Base-by-base conservation (phyloP, 2,888 invertebrate genomes). In the Callyntrura guangdongensis region DNA sequence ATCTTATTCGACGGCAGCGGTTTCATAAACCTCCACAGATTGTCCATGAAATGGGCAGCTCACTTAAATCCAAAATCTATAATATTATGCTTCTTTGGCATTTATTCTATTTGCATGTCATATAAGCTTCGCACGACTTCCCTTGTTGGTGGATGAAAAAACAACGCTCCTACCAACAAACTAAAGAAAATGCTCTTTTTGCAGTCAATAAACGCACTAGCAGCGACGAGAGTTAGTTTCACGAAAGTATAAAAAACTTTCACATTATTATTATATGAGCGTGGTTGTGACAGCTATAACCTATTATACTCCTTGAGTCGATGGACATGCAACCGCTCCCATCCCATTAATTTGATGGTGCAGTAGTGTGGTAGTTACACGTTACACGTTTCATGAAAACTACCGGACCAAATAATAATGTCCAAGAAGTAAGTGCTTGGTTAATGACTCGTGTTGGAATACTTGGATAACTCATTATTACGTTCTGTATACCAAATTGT, bases 1-100 rank as follows among this genome's bases (percentile, higher is more conserved):
- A 85, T 85, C 85, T 85, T 53, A 36, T 72, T 85, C 67, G 83
- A 67, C 83, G 67, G 47, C 17, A 72, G 69, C 56, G 69, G 69
- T 83, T 72, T 85, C 85, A 72, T 85, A 85, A 56, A 85, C 53
- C 72, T 85, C 49, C 72, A 85, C 85, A 72, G 85, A 85, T 85
- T 85, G 69, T 85, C 85, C 85, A 72, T 72, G 85, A 85, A 85
- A 85, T 67, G 67, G 83, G 64, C 82, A 82, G 82, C 64, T 36
- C 36, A 81, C 72, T 56, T 56, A 72, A 85, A 72, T 56, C 56
- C 85, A 9, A 72, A 85, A 85, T 56, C 72, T 85, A 85, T 85
- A 64, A 77, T 77, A 83, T 83, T 49, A 17, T 56, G 56, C 56
- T 45, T 64, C 72, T 72, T 85, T 72, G 53, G 53, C 85, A 85